A percentile compares a stretch with the other conserved stretches of the same genome.
Conservation (phyloP, 2,888 invertebrate genomes). For the Orthosia gothica region DNA sequence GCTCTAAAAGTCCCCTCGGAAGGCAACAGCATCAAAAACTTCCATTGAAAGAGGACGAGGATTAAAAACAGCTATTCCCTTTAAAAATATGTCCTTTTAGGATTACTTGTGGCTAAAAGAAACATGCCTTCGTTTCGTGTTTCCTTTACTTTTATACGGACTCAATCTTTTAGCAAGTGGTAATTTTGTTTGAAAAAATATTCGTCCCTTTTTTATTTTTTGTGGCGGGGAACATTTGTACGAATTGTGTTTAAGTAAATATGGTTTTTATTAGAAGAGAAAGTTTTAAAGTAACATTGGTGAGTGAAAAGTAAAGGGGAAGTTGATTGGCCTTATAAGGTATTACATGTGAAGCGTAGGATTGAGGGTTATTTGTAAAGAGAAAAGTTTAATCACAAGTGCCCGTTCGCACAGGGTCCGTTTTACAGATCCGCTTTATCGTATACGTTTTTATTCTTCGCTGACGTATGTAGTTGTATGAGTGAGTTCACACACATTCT, state of each 20-base stretch:
- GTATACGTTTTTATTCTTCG: no score
- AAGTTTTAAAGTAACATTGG: not conserved
- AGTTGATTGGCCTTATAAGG: not conserved
- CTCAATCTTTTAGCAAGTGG: conserved; percentile 58
- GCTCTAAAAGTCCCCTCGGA: conserved; percentile 62
- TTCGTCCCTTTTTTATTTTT: conserved; percentile 25
- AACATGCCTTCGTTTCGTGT: conserved; percentile 51
- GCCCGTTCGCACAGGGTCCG: no score
- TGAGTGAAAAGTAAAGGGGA: not conserved
- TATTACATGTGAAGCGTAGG: not conserved
- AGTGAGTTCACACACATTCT: no score
- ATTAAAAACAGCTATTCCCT: conserved; percentile 77
- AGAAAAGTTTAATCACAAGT: no score
- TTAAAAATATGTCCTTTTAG: conserved; percentile 78
- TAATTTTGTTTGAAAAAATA: conserved; percentile 58
- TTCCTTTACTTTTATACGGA: conserved; percentile 53
- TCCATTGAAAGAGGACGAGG: conserved; percentile 71
- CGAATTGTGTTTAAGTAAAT: conserved; percentile 6
- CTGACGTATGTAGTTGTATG: no score
- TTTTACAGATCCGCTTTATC: no score
- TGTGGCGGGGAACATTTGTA: not conserved
- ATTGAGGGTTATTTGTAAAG: not conserved
- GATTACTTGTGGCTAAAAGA: conserved; percentile 70
- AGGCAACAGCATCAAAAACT: conserved; percentile 72
- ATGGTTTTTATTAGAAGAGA: not conserved